Percentiles rank a stretch among this genome's conserved stretches.
Evolutionary conservation across 1,140 invertebrate genomes (phyloP).

Genomic region (Zaprionus vittiger): DNA sequence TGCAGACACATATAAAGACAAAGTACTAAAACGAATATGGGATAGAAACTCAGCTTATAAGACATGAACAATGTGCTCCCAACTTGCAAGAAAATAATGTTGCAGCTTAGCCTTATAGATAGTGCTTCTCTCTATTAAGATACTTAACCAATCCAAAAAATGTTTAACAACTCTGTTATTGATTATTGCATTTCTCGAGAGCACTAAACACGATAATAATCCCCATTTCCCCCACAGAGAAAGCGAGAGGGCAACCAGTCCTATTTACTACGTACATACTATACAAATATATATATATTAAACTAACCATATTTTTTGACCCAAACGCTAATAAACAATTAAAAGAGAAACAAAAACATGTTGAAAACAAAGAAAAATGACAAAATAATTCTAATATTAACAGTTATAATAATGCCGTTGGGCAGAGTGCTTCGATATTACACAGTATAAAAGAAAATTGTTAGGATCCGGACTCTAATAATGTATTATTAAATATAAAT

Average conservation of each 20-base stretch:
- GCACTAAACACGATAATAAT: constrained; percentile 47
- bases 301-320: constrained; percentile 53
- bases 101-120: constrained; percentile 55
- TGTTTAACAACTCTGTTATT: constrained; percentile 55
- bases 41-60: constrained; percentile 27
- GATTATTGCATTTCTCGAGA: constrained; percentile 51
- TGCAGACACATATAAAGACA: constrained; percentile 13
- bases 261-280: constrained; percentile 43
- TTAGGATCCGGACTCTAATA: constrained; percentile 75
- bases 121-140: constrained; percentile 51
- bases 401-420: constrained; percentile 39
- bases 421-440: constrained; percentile 76
- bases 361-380: constrained; percentile 41
- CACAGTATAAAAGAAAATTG: constrained; percentile 67
- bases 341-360: constrained; percentile 47
- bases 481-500: constrained; percentile 82
- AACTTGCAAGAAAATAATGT: constrained; percentile 24
- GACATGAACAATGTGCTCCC: constrained; percentile 12
- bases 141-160: constrained; percentile 46
- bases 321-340: constrained; percentile 57
- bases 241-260: constrained; percentile 35
- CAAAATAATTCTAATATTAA: constrained; percentile 43
- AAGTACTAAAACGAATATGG: constrained; percentile 11
- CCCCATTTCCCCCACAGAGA: constrained; percentile 28
- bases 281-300: constrained; percentile 13